These are phyloP conservation scores for Teleogryllus oceanicus DNA, from an alignment of 2,888 invertebrate species.

Conservation along the genomic window DNA sequence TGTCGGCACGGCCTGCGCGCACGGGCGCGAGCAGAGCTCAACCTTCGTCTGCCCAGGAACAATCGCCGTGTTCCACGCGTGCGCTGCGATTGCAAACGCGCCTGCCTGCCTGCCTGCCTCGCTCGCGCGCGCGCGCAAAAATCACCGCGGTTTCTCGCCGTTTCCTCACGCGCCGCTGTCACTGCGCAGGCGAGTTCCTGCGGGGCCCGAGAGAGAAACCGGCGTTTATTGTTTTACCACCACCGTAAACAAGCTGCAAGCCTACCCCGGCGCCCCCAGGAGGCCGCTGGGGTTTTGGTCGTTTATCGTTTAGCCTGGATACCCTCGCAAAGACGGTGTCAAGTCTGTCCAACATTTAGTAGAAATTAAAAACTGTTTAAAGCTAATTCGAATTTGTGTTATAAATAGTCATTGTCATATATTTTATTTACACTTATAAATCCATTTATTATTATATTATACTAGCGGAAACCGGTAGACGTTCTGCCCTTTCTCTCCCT, in stretches of 20 bases:
- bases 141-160: background rate
- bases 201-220: background rate
- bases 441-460: too few relatives aligned
- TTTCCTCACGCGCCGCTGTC: background rate
- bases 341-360: too few relatives aligned
- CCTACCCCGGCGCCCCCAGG: background rate
- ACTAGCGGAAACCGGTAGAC: too few relatives aligned
- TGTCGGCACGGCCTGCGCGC: background rate
- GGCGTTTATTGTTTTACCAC: background rate
- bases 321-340: background rate
- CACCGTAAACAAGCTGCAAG: background rate
- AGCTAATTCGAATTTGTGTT: too few relatives aligned
- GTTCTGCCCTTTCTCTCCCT: too few relatives aligned
- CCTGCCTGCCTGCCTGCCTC: background rate
- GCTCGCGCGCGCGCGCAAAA: background rate
- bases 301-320: background rate
- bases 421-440: too few relatives aligned
- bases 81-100: background rate
- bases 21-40: background rate
- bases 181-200: too few relatives aligned
- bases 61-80: slow-evolving; percentile 18
- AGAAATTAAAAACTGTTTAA: too few relatives aligned
- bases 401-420: too few relatives aligned
- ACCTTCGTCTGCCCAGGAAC: slow-evolving; percentile 10
- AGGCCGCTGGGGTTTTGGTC: background rate